Evolutionary conservation across 2,888 invertebrate species (phyloP), one percentile per base, ranked within the genome.

Genomic region (Chydorus sphaericus): DNA sequence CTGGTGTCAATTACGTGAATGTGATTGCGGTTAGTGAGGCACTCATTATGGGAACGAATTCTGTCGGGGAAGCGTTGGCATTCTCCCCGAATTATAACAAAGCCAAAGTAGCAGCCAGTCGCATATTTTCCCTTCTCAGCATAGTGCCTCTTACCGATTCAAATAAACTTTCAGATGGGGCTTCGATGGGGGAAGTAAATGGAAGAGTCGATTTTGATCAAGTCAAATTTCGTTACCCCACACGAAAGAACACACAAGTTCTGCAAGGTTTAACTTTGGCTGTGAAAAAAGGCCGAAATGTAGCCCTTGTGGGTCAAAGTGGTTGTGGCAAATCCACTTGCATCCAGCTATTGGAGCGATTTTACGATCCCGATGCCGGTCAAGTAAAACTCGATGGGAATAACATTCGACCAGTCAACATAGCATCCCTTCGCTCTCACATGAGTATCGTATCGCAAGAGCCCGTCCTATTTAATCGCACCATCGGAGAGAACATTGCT

Each of bases 401-500:
- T 62, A 78, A 82, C 64, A 77, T 82, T 31, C 70, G 71, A n/a
- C 70, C 75, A 58, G 75, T 88, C 63, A 81, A 85, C 1, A 66
- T 87, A 23, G 66, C 75, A 1, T 80, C 79, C 54, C 69, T 86
- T 10, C 76, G 94, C 57, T 76, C 79, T 44, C 82, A 87, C 60
- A 77, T 94, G 58, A 91, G 91, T 4, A 83, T 93, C 59, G 79
- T 94, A 1, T 87, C 89, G 3, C 94, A 96, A 71, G 93, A 94
- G 65, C 94, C 92, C 0, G 81, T 85, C 1, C 75, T 94, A 1
- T 94, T 94, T 70, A 87, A 90, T 68, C 77, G 86, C 57, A 85
- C 85, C 10, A 89, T 94, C 57, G 78, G 76, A 1, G 87, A 93
- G 62, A 96, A 96, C 69, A 93, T 96, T 61, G 84, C 86, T 0